Percentiles rank a stretch among this genome's conserved stretches.
These are phyloP conservation scores for Corvus hawaiiensis DNA, from an alignment of 2,113 vertebrate genomes.

Conservation along the genomic window DNA sequence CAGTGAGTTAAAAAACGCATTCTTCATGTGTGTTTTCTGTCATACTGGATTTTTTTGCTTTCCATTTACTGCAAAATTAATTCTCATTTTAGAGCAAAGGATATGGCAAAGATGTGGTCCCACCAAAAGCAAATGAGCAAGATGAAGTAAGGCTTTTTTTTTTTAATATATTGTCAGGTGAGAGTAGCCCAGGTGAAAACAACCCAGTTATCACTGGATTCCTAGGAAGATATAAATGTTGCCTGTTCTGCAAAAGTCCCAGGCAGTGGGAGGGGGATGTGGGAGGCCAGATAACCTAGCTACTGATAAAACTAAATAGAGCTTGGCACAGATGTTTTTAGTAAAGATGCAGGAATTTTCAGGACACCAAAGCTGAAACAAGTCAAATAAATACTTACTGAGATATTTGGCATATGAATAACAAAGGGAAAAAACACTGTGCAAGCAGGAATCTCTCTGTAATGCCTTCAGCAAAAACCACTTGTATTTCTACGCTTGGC, in stretches of 20 bases:
- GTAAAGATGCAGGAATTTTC: background rate
- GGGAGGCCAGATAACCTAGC: background rate
- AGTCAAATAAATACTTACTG: background rate
- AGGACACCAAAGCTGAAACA: background rate
- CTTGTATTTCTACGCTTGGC: background rate
- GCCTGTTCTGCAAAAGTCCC: background rate
- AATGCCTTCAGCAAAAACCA: background rate
- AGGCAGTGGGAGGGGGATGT: background rate
- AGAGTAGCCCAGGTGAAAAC: background rate
- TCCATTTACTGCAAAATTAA: background rate
- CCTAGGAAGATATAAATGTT: background rate
- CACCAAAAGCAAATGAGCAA: background rate
- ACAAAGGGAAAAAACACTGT: background rate
- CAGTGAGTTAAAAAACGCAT: slow-evolving; percentile 9
- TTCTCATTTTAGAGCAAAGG: slow-evolving; percentile 69
- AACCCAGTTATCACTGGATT: background rate
- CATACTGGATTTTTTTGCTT: background rate
- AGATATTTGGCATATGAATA: accelerated
- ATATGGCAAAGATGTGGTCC: slow-evolving; percentile 3
- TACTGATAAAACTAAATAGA: background rate
- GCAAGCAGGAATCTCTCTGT: background rate
- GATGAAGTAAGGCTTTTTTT: slow-evolving; percentile 48
- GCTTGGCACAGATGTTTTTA: background rate
- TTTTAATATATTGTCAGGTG: background rate
- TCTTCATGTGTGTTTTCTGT: background rate